Evolutionary conservation across 1,140 invertebrate species (phyloP).

Genomic region (Drosophila neocordata): DNA sequence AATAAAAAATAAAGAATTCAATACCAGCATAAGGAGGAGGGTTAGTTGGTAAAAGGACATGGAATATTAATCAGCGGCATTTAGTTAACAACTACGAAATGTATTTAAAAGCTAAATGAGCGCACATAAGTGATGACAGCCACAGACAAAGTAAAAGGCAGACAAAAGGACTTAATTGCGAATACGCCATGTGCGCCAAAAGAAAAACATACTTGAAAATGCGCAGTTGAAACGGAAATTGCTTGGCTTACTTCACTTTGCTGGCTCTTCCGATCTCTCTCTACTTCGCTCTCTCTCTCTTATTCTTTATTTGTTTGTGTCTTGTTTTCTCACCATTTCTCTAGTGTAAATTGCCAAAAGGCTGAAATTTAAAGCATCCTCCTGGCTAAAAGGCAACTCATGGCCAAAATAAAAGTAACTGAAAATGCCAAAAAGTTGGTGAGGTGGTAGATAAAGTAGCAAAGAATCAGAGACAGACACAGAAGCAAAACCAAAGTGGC

Average conservation of each 20-base stretch:
- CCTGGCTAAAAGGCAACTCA: conserved; percentile 36
- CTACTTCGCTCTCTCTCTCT: not conserved
- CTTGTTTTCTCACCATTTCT: conserved; percentile 10
- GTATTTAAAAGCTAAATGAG: conserved; percentile 50
- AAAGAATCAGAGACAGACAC: not conserved
- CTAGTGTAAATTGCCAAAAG: conserved; percentile 50
- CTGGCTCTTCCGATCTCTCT: not conserved
- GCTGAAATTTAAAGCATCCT: conserved; percentile 54
- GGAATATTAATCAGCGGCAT: conserved; percentile 47
- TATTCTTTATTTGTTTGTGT: not conserved
- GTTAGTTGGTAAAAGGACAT: not conserved
- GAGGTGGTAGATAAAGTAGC: not conserved
- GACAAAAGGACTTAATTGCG: conserved; percentile 37
- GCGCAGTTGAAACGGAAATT: conserved; percentile 32
- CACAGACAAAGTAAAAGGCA: conserved; percentile 5
- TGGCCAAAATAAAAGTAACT: conserved; percentile 26
- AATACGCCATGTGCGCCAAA: conserved; percentile 48
- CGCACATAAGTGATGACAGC: conserved; percentile 31
- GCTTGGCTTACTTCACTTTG: conserved; percentile 15
- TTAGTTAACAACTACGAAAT: conserved; percentile 41
- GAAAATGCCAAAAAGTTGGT: conserved; percentile 22
- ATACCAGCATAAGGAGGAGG: not conserved
- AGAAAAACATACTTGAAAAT: conserved; percentile 35
- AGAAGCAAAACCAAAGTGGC: conserved; percentile 19
- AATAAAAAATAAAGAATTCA: too few relatives aligned